Conservation (phyloP, 2,888 invertebrate species). For the Cephalotes varians region DNA sequence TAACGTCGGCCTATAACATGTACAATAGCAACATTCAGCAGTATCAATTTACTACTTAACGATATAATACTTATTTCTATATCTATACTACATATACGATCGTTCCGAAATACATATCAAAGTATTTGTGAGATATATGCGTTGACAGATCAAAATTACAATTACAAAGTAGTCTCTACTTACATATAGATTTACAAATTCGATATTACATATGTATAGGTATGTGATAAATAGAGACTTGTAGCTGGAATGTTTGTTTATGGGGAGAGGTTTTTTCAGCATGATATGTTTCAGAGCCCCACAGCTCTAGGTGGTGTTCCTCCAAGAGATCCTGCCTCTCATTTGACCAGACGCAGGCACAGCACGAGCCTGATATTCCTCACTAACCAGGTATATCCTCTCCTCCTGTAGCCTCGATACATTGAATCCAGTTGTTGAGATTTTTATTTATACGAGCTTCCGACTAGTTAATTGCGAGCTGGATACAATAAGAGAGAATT, state of each 20-base stretch:
- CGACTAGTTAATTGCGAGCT: conserved; percentile 53
- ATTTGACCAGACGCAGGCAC: conserved; percentile 91
- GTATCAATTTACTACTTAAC: conserved; percentile 47
- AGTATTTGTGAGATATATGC: conserved; percentile 1
- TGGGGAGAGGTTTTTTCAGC: conserved; percentile 81
- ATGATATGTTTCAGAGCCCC: conserved; percentile 87
- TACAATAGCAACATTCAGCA: conserved; percentile 47
- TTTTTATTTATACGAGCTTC: conserved; percentile 66
- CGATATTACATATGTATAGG: conserved; percentile 12
- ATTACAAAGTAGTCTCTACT: not conserved
- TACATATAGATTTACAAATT: conserved; percentile 23
- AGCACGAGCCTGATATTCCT: conserved; percentile 90
- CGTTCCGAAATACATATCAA: conserved; percentile 51
- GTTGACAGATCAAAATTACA: not conserved
- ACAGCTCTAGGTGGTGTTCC: conserved; percentile 86
- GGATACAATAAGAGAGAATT: conserved; percentile 31
- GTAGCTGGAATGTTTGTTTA: conserved; percentile 72
- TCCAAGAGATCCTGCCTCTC: conserved; percentile 87
- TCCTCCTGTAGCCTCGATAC: conserved; percentile 74
- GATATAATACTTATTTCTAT: conserved; percentile 21
- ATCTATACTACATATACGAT: conserved; percentile 31
- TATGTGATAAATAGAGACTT: conserved; percentile 32
- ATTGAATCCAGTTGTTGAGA: conserved; percentile 66
- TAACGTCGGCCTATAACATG: conserved; percentile 53
- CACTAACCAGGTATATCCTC: conserved; percentile 88